Conservation (phyloP, 2,113 vertebrate genomes). For the Oceanodroma tethys region DNA sequence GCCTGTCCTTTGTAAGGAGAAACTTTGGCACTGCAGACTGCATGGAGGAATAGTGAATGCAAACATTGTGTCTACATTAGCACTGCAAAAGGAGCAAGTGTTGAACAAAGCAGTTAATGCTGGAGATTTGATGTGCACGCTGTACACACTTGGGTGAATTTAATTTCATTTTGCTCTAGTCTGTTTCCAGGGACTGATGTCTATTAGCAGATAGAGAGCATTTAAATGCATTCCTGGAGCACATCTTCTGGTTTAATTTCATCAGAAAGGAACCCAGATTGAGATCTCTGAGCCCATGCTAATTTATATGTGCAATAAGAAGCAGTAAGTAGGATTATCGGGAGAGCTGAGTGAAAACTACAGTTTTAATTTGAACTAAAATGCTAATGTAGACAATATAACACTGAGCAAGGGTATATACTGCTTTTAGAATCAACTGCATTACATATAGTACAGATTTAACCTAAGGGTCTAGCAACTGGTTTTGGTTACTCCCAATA, state of each 20-base stretch:
- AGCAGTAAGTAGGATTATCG: not conserved
- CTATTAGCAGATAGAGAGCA: not conserved
- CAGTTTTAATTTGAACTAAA: constrained; percentile 4
- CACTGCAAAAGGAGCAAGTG: not conserved
- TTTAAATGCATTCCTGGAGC: not conserved
- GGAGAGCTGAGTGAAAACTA: not conserved
- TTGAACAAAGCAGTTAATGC: not conserved
- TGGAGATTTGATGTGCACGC: not conserved
- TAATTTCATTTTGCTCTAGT: not conserved
- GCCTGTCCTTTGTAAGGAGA: not conserved
- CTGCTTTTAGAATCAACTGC: not conserved
- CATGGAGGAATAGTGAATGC: not conserved
- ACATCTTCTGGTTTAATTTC: constrained; percentile 14
- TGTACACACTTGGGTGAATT: not conserved
- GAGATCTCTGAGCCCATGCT: not conserved
- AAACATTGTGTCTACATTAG: not conserved
- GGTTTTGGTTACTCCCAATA: not conserved
- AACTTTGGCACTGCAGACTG: not conserved
- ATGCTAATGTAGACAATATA: not conserved
- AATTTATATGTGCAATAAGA: not conserved
- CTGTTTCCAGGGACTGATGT: not conserved
- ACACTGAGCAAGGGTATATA: not conserved
- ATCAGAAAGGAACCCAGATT: not conserved
- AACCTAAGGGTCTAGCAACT: not conserved
- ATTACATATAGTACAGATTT: not conserved